Evolutionary conservation across 1,140 invertebrate species (phyloP).

Genomic region (Octopus bimaculoides): DNA sequence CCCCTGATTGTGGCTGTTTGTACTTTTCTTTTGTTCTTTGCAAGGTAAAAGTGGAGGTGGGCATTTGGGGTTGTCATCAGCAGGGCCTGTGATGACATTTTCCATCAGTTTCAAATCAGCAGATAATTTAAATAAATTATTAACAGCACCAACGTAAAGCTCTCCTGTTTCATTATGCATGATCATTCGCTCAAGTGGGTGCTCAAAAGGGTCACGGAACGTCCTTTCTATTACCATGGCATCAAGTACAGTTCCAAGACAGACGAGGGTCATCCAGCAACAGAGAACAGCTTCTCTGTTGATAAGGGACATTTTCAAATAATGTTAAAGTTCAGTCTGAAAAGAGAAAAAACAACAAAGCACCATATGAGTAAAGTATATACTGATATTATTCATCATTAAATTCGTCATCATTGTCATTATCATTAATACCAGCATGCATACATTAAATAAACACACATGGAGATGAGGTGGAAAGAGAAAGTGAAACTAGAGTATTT

Average conservation of each 20-base stretch:
- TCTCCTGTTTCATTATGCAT: slow-evolving; percentile 81
- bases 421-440: no score
- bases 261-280: not conserved
- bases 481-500: not conserved
- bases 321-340: not conserved
- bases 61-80: slow-evolving; percentile 84
- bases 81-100: slow-evolving; percentile 81
- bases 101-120: slow-evolving; percentile 76
- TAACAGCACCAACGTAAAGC: slow-evolving; percentile 90
- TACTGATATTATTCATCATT: no score
- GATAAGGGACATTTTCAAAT: not conserved
- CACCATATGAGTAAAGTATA: no score
- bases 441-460: no score
- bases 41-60: slow-evolving; percentile 61
- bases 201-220: slow-evolving; percentile 4
- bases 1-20: slow-evolving; percentile 93
- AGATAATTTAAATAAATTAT: slow-evolving; percentile 89
- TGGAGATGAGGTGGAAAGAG: not conserved
- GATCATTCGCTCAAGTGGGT: slow-evolving; percentile 26
- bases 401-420: no score
- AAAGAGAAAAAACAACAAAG: not conserved
- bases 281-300: not conserved
- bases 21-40: slow-evolving; percentile 60
- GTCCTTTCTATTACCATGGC: not conserved
- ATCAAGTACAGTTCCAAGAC: not conserved